Evolutionary conservation across 2,797 vertebrate genomes (phyloP).

Genomic region (Tauraco hartlaubi): DNA sequence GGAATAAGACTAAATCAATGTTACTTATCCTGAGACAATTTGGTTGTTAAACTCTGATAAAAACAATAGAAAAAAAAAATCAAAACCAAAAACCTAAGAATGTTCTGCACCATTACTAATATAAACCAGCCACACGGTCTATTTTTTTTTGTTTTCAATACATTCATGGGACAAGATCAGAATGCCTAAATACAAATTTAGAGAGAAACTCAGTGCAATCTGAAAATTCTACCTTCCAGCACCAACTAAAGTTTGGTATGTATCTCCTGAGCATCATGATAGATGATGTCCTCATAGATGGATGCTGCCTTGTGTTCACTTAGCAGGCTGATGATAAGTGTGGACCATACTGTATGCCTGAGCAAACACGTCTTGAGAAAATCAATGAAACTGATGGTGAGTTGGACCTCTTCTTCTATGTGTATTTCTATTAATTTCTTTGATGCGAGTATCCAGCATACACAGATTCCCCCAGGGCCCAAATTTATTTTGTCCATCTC

Average conservation of each 20-base stretch:
- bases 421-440: neutral
- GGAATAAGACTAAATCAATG: neutral
- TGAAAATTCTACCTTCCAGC: neutral
- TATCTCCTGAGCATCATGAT: rapidly evolving
- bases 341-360: neutral
- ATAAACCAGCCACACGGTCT: neutral
- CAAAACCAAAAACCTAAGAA: neutral
- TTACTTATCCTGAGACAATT: neutral
- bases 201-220: neutral
- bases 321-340: neutral
- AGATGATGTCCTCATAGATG: neutral
- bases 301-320: neutral
- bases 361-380: neutral
- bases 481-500: neutral
- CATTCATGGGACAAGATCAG: neutral
- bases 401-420: neutral
- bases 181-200: neutral
- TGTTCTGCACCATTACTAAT: neutral
- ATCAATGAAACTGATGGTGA: neutral
- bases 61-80: neutral
- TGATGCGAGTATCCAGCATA: neutral
- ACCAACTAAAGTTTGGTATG: neutral
- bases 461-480: neutral
- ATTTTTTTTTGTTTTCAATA: neutral
- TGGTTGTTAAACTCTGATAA: neutral